Conservation (phyloP, 2,113 vertebrate species). For the Antigone vipio region DNA sequence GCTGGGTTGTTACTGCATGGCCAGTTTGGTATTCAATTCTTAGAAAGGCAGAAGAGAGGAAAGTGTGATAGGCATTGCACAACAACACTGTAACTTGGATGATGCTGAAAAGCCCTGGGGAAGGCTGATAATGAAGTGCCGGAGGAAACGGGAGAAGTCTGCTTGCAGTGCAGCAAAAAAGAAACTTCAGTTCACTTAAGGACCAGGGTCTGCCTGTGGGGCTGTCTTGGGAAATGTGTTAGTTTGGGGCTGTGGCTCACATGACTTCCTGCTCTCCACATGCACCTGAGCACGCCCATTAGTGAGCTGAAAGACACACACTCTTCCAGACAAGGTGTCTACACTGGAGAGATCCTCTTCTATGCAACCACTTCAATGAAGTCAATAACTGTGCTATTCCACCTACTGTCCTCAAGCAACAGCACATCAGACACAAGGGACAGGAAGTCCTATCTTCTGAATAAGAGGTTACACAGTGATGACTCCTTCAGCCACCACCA, state of each 20-base stretch:
- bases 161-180: background rate
- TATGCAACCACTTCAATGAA: background rate
- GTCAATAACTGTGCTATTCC: background rate
- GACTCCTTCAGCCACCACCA: background rate
- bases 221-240: background rate
- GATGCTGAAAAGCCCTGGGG: background rate
- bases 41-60: background rate
- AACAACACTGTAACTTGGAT: background rate
- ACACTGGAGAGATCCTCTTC: background rate
- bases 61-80: background rate
- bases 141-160: background rate
- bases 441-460: background rate
- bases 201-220: background rate
- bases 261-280: background rate
- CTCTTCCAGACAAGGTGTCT: background rate
- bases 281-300: too few species aligned
- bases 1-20: background rate
- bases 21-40: background rate
- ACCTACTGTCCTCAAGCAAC: background rate
- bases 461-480: background rate
- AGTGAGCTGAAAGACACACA: background rate
- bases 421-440: background rate
- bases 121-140: background rate
- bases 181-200: background rate
- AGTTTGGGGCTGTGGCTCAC: background rate